Evolutionary conservation across 2,113 vertebrate species (phyloP), one percentile per base, ranked within the genome.

Genomic region (Xenus cinereus): DNA sequence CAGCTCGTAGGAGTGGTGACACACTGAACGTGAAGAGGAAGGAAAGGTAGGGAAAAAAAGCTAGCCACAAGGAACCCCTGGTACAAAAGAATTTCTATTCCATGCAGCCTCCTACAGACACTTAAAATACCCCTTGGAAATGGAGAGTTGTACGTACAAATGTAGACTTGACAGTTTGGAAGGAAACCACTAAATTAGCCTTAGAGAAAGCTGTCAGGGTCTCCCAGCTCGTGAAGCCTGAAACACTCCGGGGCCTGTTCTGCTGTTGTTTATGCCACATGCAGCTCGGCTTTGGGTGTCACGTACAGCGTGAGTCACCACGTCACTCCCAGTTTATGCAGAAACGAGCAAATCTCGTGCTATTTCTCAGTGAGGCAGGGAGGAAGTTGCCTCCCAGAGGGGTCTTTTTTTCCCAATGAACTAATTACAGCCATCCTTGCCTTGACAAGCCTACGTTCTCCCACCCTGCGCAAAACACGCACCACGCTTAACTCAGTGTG

Each of bases 391-490:
- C 30, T 89, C 59, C 50, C 79, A 74, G 57, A 69, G 57, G 56
- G 14, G 20, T 69, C 33, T 67, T 75, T 85, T 75, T 85, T 51
- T 53, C 54, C 69, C 64, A 30, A 33, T 37, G 64, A 50, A 41
- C 28, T 64, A 27, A 67, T 86, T 62, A 11, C 68, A 84, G 72
- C 13, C 28, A 43, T 71, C 59, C 59, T 77, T 46, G 30, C 45
- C 81, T 77, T 56, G 50, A 28, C 79, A 66, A 88, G 39, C 37
- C 80, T 62, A 23, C 9, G 3, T 62, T 84, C 39, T 73, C 22
- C 53, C 39, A 39, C 27, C 37, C 32, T 1, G 2, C 15, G 53
- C 46, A 39, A 51, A 90, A 69, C 30, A 46, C 0, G 0, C 23
- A 39, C 43, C 48, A 23, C 19, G 6, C 43, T 68, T 9, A 43